These are phyloP conservation scores for Antechinus flavipes DNA, from an alignment of 2,113 vertebrate species.

Conservation along the genomic window DNA sequence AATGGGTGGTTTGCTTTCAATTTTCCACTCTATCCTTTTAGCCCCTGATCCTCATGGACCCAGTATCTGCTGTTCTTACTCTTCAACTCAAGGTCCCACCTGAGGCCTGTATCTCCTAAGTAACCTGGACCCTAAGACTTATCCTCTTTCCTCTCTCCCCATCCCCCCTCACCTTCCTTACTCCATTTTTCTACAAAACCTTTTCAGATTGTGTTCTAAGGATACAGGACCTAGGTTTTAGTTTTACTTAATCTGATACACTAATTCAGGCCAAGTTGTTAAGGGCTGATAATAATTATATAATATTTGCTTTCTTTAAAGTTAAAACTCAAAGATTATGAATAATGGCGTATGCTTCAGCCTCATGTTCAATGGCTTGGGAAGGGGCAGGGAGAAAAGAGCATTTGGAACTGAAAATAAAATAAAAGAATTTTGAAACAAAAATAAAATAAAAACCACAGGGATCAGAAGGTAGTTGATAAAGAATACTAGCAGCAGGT, in stretches of 20 bases:
- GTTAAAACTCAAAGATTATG: not conserved
- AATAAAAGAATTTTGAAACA: not conserved
- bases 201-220: not conserved
- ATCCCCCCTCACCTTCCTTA: not conserved
- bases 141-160: not conserved
- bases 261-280: not conserved
- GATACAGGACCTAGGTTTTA: not conserved
- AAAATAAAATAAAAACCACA: not conserved
- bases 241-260: not conserved
- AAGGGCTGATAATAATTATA: not conserved
- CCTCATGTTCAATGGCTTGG: not conserved
- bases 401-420: not conserved
- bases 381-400: not conserved
- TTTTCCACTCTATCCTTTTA: not conserved
- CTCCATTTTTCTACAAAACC: not conserved
- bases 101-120: not conserved
- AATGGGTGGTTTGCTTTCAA: not conserved
- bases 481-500: not conserved
- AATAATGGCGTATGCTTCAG: not conserved
- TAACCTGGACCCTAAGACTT: not conserved
- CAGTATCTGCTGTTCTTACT: not conserved
- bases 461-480: not conserved
- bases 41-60: too few relatives aligned
- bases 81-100: not conserved
- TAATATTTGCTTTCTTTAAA: not conserved